Conservation (phyloP, 2,888 invertebrate species). For the Oegoconia quadripuncta region DNA sequence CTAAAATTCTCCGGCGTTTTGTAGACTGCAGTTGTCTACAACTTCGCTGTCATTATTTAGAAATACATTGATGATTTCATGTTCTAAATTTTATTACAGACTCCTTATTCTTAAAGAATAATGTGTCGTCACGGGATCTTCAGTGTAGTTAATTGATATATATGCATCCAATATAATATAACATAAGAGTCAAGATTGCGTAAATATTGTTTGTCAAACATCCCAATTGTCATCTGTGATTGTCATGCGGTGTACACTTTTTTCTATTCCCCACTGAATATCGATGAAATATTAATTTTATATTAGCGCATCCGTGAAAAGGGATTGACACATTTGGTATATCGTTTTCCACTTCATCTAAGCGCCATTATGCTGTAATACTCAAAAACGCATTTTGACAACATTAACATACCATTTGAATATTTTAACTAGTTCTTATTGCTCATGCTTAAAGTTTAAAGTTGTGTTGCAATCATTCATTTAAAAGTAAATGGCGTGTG, state of each 20-base stretch:
- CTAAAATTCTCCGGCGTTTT: too few relatives aligned
- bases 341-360: constrained; percentile 76
- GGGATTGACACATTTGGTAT: constrained; percentile 69
- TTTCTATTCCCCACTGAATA: constrained; percentile 21
- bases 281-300: constrained; percentile 68
- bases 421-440: constrained; percentile 11
- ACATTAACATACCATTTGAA: constrained; percentile 17
- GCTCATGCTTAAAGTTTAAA: constrained; percentile 21
- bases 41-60: too few relatives aligned
- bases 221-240: constrained; percentile 18
- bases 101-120: too few relatives aligned
- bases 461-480: constrained; percentile 15
- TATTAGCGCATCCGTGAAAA: constrained; percentile 67
- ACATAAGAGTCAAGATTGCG: constrained; percentile 37
- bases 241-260: constrained; percentile 32
- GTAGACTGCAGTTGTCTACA: too few relatives aligned
- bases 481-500: constrained; percentile 20
- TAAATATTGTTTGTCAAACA: constrained; percentile 49
- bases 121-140: too few relatives aligned
- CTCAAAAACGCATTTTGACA: constrained; percentile 31
- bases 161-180: constrained; percentile 1
- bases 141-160: too few relatives aligned
- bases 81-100: too few relatives aligned
- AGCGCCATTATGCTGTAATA: constrained; percentile 52
- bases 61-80: too few relatives aligned